Evolutionary conservation across 2,113 vertebrate species (phyloP).

Genomic region (Pituophis catenifer): DNA sequence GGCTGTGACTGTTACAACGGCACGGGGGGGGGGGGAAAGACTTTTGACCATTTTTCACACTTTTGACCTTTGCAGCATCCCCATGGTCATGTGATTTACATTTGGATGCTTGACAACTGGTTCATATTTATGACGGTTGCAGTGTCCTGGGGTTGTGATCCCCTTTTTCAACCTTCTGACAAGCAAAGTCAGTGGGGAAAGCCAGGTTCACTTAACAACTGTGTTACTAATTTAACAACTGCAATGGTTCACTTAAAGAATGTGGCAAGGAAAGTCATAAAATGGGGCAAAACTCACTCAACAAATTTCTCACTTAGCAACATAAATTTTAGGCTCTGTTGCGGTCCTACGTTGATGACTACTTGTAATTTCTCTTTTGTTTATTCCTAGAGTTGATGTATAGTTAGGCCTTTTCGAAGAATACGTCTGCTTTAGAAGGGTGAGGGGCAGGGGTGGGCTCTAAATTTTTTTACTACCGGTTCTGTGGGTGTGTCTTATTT

Average conservation of each 20-base stretch:
- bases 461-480: too few relatives aligned
- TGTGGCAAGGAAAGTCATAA: not conserved
- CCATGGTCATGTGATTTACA: not conserved
- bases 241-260: not conserved
- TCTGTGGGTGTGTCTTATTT: too few relatives aligned
- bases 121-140: not conserved
- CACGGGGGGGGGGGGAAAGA: not conserved
- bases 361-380: not conserved
- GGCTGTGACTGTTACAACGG: not conserved
- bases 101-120: not conserved
- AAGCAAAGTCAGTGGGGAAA: not conserved
- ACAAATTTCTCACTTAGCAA: not conserved
- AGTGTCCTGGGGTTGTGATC: not conserved
- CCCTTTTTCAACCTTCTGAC: not conserved
- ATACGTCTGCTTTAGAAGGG: not conserved
- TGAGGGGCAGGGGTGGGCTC: not conserved
- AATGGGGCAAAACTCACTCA: not conserved
- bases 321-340: not conserved
- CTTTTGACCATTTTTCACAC: not conserved
- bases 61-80: not conserved
- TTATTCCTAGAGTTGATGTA: not conserved
- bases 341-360: not conserved
- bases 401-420: not conserved
- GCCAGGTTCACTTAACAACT: not conserved
- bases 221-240: not conserved